These are phyloP conservation scores for Stomatorhinus ivindoensis DNA, from an alignment of 2,113 vertebrate species.

Conservation along the genomic window DNA sequence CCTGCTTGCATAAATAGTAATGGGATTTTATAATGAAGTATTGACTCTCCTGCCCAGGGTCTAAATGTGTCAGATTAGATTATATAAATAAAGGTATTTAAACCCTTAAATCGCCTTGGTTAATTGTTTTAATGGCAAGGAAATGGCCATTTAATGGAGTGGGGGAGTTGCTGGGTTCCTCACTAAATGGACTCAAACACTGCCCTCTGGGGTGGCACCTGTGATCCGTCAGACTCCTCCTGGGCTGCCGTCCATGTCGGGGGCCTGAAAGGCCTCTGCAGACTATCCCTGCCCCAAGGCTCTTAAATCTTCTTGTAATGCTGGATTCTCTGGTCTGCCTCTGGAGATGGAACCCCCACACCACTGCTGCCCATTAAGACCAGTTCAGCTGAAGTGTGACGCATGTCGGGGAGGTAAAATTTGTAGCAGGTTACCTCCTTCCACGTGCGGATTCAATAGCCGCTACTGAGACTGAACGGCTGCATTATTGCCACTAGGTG, in stretches of 20 bases:
- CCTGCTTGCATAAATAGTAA: not conserved
- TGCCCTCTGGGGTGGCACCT: not conserved
- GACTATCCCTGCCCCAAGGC: not conserved
- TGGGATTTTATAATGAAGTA: not conserved
- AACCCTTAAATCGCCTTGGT: not conserved
- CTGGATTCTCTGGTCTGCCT: not conserved
- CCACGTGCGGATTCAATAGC: not conserved
- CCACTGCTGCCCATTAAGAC: not conserved
- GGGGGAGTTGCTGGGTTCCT: not conserved
- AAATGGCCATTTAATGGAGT: not conserved
- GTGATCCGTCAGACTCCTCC: not conserved
- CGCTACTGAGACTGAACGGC: not conserved
- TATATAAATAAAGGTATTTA: slow-evolving; percentile 5
- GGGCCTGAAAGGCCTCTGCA: not conserved
- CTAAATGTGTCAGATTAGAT: not conserved
- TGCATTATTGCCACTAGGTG: not conserved
- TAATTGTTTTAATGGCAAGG: not conserved
- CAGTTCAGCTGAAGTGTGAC: not conserved
- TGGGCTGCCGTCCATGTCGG: not conserved
- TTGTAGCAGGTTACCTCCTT: not conserved
- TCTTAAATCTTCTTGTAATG: not conserved
- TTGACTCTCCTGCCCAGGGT: not conserved
- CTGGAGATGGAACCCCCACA: not conserved
- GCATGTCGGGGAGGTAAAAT: not conserved
- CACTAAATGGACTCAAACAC: not conserved